Evolutionary conservation across 2,113 vertebrate species (phyloP).

Genomic region (Clinocottus analis): DNA sequence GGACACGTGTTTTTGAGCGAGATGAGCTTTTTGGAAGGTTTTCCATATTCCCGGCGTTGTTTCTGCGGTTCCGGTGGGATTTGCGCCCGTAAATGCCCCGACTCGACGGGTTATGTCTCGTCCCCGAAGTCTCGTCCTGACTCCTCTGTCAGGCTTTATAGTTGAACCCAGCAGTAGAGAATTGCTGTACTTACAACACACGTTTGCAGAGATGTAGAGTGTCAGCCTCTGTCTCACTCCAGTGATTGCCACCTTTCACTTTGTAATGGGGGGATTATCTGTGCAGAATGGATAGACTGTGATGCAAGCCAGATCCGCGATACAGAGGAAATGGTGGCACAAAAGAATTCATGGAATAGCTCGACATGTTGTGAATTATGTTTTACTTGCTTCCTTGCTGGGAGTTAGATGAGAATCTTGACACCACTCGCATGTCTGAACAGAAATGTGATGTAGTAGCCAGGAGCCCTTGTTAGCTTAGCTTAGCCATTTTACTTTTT

Average conservation of each 20-base stretch:
- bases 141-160: constrained; percentile 5
- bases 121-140: constrained; percentile 17
- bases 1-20: constrained; percentile 24
- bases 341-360: background rate
- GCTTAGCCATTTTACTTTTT: background rate
- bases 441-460: background rate
- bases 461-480: background rate
- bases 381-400: background rate
- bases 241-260: background rate
- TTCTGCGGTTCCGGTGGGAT: constrained; percentile 20
- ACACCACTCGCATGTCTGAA: background rate
- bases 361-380: too few species aligned
- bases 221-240: background rate
- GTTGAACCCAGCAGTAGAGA: constrained; percentile 3
- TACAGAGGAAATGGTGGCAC: background rate
- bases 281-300: background rate
- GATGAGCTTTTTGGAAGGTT: constrained; percentile 31
- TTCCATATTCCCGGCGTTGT: constrained; percentile 24
- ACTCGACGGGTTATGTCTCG: constrained; percentile 19
- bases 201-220: constrained; percentile 1
- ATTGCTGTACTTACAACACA: background rate
- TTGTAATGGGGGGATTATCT: background rate
- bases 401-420: background rate
- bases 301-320: background rate
- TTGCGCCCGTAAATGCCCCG: constrained; percentile 23